These are phyloP conservation scores for Epinephelus lanceolatus DNA, from an alignment of 2,113 vertebrate species.

Conservation along the genomic window DNA sequence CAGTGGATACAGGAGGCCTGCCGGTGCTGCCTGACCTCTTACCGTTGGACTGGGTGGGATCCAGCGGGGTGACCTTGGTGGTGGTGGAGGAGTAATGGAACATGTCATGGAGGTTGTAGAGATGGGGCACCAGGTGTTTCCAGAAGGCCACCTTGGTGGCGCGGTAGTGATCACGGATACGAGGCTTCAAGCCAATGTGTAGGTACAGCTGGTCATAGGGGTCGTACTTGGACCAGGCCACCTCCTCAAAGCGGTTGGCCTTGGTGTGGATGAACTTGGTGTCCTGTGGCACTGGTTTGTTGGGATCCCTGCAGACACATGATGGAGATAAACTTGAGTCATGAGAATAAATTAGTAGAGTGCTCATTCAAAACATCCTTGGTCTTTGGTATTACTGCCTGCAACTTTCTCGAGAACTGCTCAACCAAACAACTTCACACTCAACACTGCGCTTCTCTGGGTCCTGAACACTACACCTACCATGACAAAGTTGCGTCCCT, in stretches of 20 bases:
- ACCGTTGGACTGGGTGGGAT: slow-evolving; percentile 92
- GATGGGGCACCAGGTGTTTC: slow-evolving; percentile 98
- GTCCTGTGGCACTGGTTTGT: slow-evolving; percentile 98
- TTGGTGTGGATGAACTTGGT: slow-evolving; percentile 99
- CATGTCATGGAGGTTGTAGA: slow-evolving; percentile 98
- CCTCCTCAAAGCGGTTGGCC: slow-evolving; percentile 98
- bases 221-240: slow-evolving; percentile 98
- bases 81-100: slow-evolving; percentile 98
- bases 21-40: slow-evolving; percentile 90
- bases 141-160: slow-evolving; percentile 99
- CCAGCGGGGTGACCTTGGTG: slow-evolving; percentile 94
- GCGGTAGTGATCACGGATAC: slow-evolving; percentile 97
- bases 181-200: slow-evolving; percentile 97
- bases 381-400: no score
- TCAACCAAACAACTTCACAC: no score
- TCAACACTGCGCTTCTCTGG: no score
- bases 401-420: no score
- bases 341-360: not conserved
- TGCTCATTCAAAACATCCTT: no score
- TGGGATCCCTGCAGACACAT: slow-evolving; percentile 90
- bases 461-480: no score
- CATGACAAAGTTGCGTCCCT: no score
- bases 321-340: slow-evolving; percentile 18
- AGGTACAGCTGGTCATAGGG: slow-evolving; percentile 97
- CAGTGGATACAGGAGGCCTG: slow-evolving; percentile 89